phyloP scores from a whole-genome alignment of 1,140 invertebrate species.

The Dendroctonus valens region DNA sequence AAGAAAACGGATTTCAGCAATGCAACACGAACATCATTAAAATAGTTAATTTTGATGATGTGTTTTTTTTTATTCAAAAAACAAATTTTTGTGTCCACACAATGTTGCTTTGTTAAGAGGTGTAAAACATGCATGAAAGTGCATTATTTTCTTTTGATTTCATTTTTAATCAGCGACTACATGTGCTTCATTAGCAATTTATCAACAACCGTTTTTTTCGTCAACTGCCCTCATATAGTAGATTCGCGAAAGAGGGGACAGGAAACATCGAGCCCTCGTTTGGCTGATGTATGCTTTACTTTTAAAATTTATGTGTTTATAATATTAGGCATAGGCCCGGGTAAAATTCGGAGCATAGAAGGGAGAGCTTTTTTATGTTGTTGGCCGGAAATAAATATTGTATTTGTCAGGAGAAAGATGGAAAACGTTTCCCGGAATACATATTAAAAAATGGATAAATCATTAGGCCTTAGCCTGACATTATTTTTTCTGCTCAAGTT shows the following conservation, averaged over 20 bases:
- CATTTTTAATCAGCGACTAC: no score
- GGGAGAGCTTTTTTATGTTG: constrained; percentile 32
- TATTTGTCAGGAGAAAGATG: constrained; percentile 47
- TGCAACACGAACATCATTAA: no score
- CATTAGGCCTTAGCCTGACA: constrained; percentile 16
- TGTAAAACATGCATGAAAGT: background rate
- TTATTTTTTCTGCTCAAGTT: background rate
- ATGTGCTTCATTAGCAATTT: no score
- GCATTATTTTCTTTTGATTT: background rate
- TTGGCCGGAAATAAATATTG: constrained; percentile 39
- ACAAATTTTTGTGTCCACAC: no score
- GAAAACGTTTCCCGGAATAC: constrained; percentile 35
- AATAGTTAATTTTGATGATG: no score
- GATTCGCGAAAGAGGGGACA: constrained; percentile 22
- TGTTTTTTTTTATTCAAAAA: no score
- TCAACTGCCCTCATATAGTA: constrained; percentile 9
- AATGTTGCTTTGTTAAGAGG: no score
- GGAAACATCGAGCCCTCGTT: constrained; percentile 39
- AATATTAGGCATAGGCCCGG: constrained; percentile 42
- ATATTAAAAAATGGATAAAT: constrained; percentile 33
- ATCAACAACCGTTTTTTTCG: background rate
- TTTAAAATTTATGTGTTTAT: constrained; percentile 47
- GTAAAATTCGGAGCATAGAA: constrained; percentile 30
- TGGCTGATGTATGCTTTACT: constrained; percentile 46
- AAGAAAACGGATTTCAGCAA: no score